Base-by-base conservation (phyloP, 2,888 invertebrate species). In the Drosophila neotestacea region DNA sequence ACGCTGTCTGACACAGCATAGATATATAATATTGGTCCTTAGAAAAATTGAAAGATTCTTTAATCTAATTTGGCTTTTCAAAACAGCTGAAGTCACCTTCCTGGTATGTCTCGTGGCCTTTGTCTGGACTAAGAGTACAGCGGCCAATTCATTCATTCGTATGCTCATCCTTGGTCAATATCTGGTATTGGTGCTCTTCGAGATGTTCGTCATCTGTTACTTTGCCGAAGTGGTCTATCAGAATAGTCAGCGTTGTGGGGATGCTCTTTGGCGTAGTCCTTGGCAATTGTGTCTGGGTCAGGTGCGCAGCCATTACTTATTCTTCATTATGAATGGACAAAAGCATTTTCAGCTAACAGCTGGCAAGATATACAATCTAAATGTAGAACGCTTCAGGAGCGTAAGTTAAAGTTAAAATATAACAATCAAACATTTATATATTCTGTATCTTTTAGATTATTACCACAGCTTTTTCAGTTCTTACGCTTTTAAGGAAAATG, bases 81-180 rank as follows among this genome's bases (percentile, higher is more conserved):
- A 92, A 77, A 83, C 85, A 22, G 75, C 87, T 0, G 85, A 91
- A 60, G 86, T 90, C 0, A 90, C 90, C 9, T 75, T 90, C 9
- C 72, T 91, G 11, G 77, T 90, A 39, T 92, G 92, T 55, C 78
- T 91, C 46, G 79, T 91, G 27, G 85, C 91, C 28, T 92, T 91
- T 70, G 87, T 89, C 4, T 82, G 88, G 28, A 89, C 90, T 1
- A 91, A 91, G 68, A 92, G 86, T 44, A 84, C 86, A 4, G 52
- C 77, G 1, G 82, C 72, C 22, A 80, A 79, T 51, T 85, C 86
- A 0, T 73, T 88, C 13, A 76, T 89, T 54, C 76, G 84, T 42
- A 75, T 81, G 55, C 44, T 89, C 1, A 87, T 88, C 1, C 44
- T 90, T 34, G 74, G 81, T 0, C 88, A 90, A 58, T 91, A 91